Base-by-base conservation (phyloP, 2,888 invertebrate species). In the Drosophila cracens region DNA sequence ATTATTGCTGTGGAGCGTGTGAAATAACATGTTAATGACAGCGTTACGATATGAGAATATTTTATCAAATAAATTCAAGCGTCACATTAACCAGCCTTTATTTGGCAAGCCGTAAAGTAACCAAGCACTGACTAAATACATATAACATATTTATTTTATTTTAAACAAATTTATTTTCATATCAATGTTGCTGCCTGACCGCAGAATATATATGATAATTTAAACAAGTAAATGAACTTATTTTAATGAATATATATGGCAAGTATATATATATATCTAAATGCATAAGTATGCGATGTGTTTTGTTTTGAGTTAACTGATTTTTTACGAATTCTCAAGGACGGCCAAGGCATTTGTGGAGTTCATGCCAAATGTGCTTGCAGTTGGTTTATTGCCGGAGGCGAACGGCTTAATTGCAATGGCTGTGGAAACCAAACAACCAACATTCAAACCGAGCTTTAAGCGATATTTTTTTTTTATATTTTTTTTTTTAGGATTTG, bases 401-500 rank as follows among this genome's bases (percentile, higher is more conserved):
- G 71, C 63, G 29, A 74, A 54, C 65, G 70, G 70, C 73, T 82
- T 81, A 84, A 83, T 84, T 83, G 83, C 83, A 82, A 53, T 77
- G 74, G 63, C 76, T 74, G 43, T 43, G 40, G 43, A 56, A 57
- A 36, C 54, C 25, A 54, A 63, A 43, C 16, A 53, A 61, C 33
- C 67, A 61, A 43, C 57, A 70, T 71, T 60, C 61, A 61, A 63
- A 46, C 60, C 61, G 52, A 54, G 81, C 68, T 72, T 81, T 56
- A 79, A 81, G 62, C 58, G 61, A 60, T 80, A 73, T 16, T 51
- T 58, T 43, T 48, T 25, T 25, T 25, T 25, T 25, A 25, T 25
- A n/a, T 34, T 2, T 40, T 48, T 65, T 71, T 52, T 61, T 64
- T 27, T 36, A 58, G 21, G 65, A 62, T 76, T 75, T 82, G 75